Evolutionary conservation across 2,888 invertebrate species (phyloP).

Genomic region (Agonum fuliginosum): DNA sequence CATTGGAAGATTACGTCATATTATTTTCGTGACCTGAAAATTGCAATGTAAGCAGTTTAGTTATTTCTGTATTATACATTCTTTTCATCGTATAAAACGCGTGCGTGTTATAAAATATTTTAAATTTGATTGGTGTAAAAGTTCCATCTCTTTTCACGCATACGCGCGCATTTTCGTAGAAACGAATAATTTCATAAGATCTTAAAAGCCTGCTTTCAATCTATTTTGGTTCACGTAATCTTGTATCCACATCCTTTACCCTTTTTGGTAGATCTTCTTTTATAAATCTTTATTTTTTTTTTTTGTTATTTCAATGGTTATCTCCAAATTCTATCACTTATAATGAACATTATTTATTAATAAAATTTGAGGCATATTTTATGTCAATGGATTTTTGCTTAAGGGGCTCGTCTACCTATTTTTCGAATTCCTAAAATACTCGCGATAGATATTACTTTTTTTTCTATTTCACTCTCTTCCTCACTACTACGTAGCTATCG

Average conservation of each 20-base stretch:
- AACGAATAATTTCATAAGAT: neutral
- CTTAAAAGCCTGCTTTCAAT: slow-evolving; percentile 1
- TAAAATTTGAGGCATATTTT: no score
- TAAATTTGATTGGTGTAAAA: slow-evolving; percentile 2
- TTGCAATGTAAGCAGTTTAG: neutral
- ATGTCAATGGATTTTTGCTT: neutral
- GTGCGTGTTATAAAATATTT: neutral
- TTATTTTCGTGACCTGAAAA: slow-evolving; percentile 2
- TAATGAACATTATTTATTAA: no score
- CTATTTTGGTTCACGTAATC: neutral
- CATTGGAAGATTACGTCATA: neutral
- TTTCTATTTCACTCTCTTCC: no score
- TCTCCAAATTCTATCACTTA: no score
- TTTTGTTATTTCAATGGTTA: no score
- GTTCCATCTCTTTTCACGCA: neutral
- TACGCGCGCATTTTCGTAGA: neutral
- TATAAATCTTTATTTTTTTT: no score
- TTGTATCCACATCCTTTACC: neutral
- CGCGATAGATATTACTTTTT: no score
- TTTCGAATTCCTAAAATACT: no score
- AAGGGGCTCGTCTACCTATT: neutral
- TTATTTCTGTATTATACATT: neutral
- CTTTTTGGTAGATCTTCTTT: neutral
- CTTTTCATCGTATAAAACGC: neutral
- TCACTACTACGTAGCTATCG: no score